Conservation (phyloP, 2,888 invertebrate genomes). For the Drosophila diplacantha region DNA sequence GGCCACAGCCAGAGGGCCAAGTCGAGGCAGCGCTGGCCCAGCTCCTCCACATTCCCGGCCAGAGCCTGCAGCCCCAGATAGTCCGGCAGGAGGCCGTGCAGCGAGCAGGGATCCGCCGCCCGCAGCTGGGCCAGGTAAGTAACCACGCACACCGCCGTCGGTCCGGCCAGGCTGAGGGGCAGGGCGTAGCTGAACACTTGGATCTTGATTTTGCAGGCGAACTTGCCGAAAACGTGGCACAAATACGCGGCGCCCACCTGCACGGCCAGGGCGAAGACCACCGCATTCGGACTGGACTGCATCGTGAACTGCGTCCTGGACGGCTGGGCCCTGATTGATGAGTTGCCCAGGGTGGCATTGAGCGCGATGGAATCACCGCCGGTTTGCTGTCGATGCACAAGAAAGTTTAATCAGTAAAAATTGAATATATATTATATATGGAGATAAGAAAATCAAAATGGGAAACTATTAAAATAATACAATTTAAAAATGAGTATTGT, state of each 20-base stretch:
- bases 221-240: slow-evolving; percentile 85
- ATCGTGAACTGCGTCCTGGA: slow-evolving; percentile 47
- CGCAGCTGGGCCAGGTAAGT: slow-evolving; percentile 83
- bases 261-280: slow-evolving; percentile 81
- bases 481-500: neutral
- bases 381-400: slow-evolving; percentile 33
- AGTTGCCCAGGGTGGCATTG: slow-evolving; percentile 32
- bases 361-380: slow-evolving; percentile 29
- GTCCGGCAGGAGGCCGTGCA: slow-evolving; percentile 84
- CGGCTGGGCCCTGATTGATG: slow-evolving; percentile 21
- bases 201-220: slow-evolving; percentile 92
- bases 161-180: slow-evolving; percentile 87
- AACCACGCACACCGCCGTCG: slow-evolving; percentile 84
- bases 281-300: slow-evolving; percentile 65
- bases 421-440: too few species aligned
- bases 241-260: slow-evolving; percentile 84
- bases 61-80: slow-evolving; percentile 93
- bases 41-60: slow-evolving; percentile 78
- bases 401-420: too few species aligned
- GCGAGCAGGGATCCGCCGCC: slow-evolving; percentile 83
- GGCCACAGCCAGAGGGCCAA: slow-evolving; percentile 89
- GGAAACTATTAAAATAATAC: too few species aligned
- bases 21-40: slow-evolving; percentile 80
- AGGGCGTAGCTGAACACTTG: slow-evolving; percentile 92
- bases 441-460: neutral